Conservation (phyloP, 2,888 invertebrate genomes). For the Drosophila prostipennis region DNA sequence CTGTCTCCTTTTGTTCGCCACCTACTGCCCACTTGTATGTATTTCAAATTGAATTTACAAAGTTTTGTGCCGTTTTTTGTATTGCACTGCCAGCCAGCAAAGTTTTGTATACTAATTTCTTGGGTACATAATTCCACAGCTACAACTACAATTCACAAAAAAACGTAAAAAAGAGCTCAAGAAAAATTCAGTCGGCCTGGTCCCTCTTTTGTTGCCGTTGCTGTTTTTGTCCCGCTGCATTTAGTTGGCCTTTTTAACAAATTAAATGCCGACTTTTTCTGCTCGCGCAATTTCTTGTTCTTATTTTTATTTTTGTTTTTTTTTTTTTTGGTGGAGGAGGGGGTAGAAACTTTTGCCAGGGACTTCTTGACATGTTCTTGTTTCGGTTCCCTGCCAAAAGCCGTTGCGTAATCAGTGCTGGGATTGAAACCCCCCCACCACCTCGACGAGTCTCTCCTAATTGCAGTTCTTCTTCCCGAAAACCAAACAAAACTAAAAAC, state of each 20-base stretch:
- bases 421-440: neutral
- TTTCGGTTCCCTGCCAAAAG: slow-evolving; percentile 9
- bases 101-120: slow-evolving; percentile 67
- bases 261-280: slow-evolving; percentile 81
- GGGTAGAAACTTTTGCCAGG: slow-evolving; percentile 31
- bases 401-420: slow-evolving; percentile 30
- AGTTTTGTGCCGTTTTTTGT: slow-evolving; percentile 40
- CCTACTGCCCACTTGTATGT: slow-evolving; percentile 48
- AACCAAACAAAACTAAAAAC: slow-evolving; percentile 19
- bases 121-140: slow-evolving; percentile 70
- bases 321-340: slow-evolving; percentile 33
- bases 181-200: slow-evolving; percentile 24
- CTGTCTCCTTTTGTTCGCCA: slow-evolving; percentile 21
- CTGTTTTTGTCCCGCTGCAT: slow-evolving; percentile 44
- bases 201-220: slow-evolving; percentile 45
- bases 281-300: slow-evolving; percentile 21
- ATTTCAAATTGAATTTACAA: slow-evolving; percentile 78
- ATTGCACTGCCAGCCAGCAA: slow-evolving; percentile 67
- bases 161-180: neutral
- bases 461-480: slow-evolving; percentile 32
- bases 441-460: slow-evolving; percentile 13
- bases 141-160: slow-evolving; percentile 2
- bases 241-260: slow-evolving; percentile 82
- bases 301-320: no score
- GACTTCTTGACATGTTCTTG: slow-evolving; percentile 43